Conservation (phyloP, 1,140 invertebrate genomes). For the Aphis gossypii region DNA sequence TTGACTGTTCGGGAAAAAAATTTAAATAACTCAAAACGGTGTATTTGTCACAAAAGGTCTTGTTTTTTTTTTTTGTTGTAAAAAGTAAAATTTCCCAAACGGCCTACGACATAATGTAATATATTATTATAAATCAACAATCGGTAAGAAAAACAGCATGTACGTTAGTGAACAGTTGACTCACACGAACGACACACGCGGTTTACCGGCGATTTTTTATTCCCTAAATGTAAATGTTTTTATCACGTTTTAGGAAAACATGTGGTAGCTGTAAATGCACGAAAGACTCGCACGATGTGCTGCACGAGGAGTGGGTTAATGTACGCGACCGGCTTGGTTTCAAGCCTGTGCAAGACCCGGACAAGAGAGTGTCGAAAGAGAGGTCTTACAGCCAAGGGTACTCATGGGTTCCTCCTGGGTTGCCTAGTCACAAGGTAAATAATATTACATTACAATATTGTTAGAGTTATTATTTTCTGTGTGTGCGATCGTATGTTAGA, state of each 20-base stretch:
- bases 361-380: slow-evolving; percentile 62
- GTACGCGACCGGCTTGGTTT: slow-evolving; percentile 82
- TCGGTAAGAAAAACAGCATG: neutral
- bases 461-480: too few species aligned
- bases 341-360: slow-evolving; percentile 67
- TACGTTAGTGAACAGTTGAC: neutral
- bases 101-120: neutral
- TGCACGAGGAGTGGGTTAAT: slow-evolving; percentile 85
- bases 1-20: too few species aligned
- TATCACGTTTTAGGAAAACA: slow-evolving; percentile 73
- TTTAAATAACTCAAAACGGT: neutral
- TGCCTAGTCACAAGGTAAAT: slow-evolving; percentile 71
- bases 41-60: neutral
- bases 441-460: too few species aligned
- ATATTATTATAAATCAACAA: neutral
- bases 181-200: neutral
- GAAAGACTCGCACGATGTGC: slow-evolving; percentile 83
- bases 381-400: slow-evolving; percentile 68
- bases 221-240: neutral
- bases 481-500: too few species aligned
- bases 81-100: neutral
- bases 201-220: neutral
- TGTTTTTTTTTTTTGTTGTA: neutral
- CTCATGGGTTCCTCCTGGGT: slow-evolving; percentile 83
- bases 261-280: slow-evolving; percentile 89